Conservation (phyloP, 2,888 invertebrate species). For the Apoda limacodes region DNA sequence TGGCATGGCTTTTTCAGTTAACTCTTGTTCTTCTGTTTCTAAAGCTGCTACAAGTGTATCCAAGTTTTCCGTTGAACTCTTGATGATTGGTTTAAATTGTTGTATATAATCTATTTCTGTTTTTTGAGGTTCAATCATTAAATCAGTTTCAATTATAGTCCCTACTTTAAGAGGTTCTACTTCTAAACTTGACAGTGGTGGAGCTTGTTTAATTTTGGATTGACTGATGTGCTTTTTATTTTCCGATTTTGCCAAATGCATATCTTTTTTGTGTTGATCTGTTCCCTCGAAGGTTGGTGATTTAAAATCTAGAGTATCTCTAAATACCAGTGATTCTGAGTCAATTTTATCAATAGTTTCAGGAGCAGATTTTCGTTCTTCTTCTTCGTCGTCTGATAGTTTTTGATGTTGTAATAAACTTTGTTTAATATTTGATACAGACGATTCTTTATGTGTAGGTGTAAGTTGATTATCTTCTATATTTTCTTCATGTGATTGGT, state of each 20-base stretch:
- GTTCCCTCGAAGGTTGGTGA: too few species aligned
- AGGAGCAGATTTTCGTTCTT: too few species aligned
- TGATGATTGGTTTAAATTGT: slow-evolving; percentile 32
- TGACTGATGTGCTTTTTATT: slow-evolving; percentile 21
- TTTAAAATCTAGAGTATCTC: too few species aligned
- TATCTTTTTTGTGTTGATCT: too few species aligned
- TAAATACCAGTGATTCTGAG: too few species aligned
- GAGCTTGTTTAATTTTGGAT: slow-evolving; percentile 24
- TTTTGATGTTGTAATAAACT: too few species aligned
- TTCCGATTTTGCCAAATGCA: slow-evolving; percentile 1
- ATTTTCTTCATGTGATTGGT: too few species aligned
- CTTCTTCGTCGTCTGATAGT: too few species aligned
- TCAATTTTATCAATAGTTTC: too few species aligned
- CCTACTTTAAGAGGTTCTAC: slow-evolving; percentile 32
- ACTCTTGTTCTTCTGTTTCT: slow-evolving; percentile 25
- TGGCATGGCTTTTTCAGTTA: slow-evolving; percentile 39
- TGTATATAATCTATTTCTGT: slow-evolving; percentile 36
- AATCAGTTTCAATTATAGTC: slow-evolving; percentile 30
- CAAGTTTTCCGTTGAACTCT: slow-evolving; percentile 32
- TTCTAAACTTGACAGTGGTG: slow-evolving; percentile 28
- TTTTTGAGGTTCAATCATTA: slow-evolving; percentile 23
- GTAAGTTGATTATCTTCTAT: too few species aligned
- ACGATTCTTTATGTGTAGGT: too few species aligned
- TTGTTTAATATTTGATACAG: too few species aligned
- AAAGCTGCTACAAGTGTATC: slow-evolving; percentile 28